Base-by-base conservation (phyloP, 1,140 invertebrate species). In the Piezodorus guildinii region DNA sequence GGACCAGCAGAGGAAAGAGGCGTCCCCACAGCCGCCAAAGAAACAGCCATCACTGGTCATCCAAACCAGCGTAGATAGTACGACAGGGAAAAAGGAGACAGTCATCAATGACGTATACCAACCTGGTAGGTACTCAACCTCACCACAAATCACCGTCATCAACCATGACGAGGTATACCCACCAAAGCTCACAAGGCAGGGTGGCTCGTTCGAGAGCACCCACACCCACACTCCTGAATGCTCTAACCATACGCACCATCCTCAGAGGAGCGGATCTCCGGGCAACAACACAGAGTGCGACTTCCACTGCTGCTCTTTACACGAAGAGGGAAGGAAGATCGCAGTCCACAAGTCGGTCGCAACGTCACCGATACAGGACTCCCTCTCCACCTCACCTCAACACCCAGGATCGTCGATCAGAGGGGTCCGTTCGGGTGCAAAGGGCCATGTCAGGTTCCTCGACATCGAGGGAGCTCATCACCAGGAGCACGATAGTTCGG, bases 281-380 rank as follows among this genome's bases (percentile, higher is more conserved):
- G 74, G 78, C 68, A 81, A 85, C 73, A 77, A 76, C 51, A 80
- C 81, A 39, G 89, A 93, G 72, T 95, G 92, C 77, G 92, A 95
- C 76, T 95, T 95, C 76, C 92, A 95, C 75, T 96, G 91, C 75
- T 94, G 91, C 76, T 87, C 91, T 34, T 78, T 95, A 64, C 91
- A 94, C 78, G 90, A 94, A 73, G 90, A 93, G 75, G 90, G 90
- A 1, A 83, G 90, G 34, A 84, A 88, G 71, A 93, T 93, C 70
- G 89, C 88, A 46, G 89, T 93, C 52, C 90, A 92, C 76, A 93
- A 91, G 74, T 88, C 86, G 68, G 90, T 93, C 60, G 89, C 90
- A 62, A 93, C 90, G 49, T 93, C 90, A 51, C 91, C 91, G 64
- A 93, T 94, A 49, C 90, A 91, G 75, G 90, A 93, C 71, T 81